Evolutionary conservation across 2,888 invertebrate genomes (phyloP).

Genomic region (Physocephala rufipes): DNA sequence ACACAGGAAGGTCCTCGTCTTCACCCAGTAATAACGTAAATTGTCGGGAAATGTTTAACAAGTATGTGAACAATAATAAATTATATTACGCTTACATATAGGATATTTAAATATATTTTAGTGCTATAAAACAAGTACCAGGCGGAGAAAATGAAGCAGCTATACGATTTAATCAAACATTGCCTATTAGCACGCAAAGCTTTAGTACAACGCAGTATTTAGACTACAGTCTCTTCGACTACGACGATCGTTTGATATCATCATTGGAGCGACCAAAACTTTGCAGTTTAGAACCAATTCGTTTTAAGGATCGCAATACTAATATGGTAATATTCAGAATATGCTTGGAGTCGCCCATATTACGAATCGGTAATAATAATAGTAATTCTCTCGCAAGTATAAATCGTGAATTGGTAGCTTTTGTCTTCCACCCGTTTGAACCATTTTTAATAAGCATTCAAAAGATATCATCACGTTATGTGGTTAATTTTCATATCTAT

Average conservation of each 20-base stretch:
- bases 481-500: constrained; percentile 93
- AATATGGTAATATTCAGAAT: constrained; percentile 87
- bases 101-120: constrained; percentile 21
- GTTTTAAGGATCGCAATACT: constrained; percentile 85
- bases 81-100: neutral
- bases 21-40: constrained; percentile 91
- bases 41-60: constrained; percentile 58
- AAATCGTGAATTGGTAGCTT: constrained; percentile 81
- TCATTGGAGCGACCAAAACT: constrained; percentile 93
- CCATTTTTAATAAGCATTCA: constrained; percentile 97
- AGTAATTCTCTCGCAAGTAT: constrained; percentile 65
- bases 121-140: constrained; percentile 53
- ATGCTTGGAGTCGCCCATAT: constrained; percentile 52
- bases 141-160: constrained; percentile 92
- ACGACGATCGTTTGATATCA: constrained; percentile 96
- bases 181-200: constrained; percentile 95
- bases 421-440: constrained; percentile 95
- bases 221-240: constrained; percentile 89
- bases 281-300: constrained; percentile 83
- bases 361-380: constrained; percentile 67
- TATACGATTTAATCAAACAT: constrained; percentile 85
- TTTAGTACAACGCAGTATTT: constrained; percentile 93
- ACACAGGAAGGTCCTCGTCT: constrained; percentile 84
- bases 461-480: constrained; percentile 89
- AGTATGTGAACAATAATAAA: constrained; percentile 36